Evolutionary conservation across 2,888 invertebrate genomes (phyloP), one percentile per base, ranked within the genome.

Genomic region (Limenitis camilla): DNA sequence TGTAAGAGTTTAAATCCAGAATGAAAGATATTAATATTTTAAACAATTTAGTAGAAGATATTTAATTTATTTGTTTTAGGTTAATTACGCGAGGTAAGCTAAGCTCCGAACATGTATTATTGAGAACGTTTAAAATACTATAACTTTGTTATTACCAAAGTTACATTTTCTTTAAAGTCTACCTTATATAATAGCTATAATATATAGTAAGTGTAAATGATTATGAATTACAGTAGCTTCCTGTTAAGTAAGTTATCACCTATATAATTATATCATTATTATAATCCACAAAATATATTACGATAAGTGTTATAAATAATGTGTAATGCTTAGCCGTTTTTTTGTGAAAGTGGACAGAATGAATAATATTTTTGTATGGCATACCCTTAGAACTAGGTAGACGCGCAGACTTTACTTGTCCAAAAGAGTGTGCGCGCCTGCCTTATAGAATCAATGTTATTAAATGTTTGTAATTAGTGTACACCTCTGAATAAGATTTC

Each of bases 281-380:
- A 51, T 49, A 56, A 46, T 45, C 36, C 36, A 11, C 52, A 43
- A 47, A 19, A 52, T 36, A 56, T 40, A 38, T 56, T 50, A 36
- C 38, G n/a, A 10, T 53, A 51, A 55, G 44, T 52, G 40, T 52
- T 56, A 57, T 53, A 51, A 58, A n/a, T n/a, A n/a, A n/a, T n/a
- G n/a, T n/a, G n/a, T n/a, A 72, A 74, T 77, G 83, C 78, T 81
- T 83, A 80, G 77, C 76, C 66, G 68, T 76, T 68, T 59, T 62
- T 45, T 74, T 76, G 74, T 72, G 74, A 74, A 76, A 78, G 75
- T 81, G 80, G 80, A 82, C 76, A 79, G 82, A 83, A 67, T 75
- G 74, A 64, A 45, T 44, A 81, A 85, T 87, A 87, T 86, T 87
- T 87, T 87, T 87, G 82, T 87, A 86, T 84, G 82, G 64, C 68